phyloP scores from a whole-genome alignment of 2,888 invertebrate species.

The Endomychus coccineus region DNA sequence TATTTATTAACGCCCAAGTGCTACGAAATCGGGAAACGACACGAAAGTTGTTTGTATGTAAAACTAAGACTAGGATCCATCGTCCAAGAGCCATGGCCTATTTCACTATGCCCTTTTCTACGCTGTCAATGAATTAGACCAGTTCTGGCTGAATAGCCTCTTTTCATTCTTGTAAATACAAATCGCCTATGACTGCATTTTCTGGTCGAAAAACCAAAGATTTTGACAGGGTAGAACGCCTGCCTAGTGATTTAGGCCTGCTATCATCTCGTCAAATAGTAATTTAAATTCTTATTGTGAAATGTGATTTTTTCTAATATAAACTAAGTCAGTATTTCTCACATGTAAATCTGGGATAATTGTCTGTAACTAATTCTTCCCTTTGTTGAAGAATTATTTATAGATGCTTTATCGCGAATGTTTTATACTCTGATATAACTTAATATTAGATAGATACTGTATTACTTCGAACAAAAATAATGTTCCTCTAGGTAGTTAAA shows the following conservation, averaged over 20 bases:
- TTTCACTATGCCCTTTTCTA: conserved; percentile 27
- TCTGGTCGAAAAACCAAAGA: conserved; percentile 38
- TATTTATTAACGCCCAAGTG: conserved; percentile 34
- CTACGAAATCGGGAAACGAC: conserved; percentile 29
- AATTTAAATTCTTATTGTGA: conserved; percentile 32
- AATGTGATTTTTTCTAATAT: conserved; percentile 37
- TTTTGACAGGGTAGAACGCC: conserved; percentile 33
- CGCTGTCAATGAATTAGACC: conserved; percentile 30
- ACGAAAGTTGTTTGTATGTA: conserved; percentile 34
- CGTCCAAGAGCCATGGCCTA: conserved; percentile 30
- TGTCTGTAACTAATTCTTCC: conserved; percentile 18
- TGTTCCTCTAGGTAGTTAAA: conserved; percentile 41
- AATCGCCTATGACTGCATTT: conserved; percentile 2
- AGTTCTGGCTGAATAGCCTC: conserved; percentile 13
- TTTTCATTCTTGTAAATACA: conserved; percentile 9
- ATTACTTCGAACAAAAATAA: conserved; percentile 41
- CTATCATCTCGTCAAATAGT: conserved; percentile 32
- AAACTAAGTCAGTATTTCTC: conserved; percentile 38
- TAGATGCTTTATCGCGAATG: conserved; percentile 18
- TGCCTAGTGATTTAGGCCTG: conserved; percentile 29
- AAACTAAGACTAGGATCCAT: conserved; percentile 26
- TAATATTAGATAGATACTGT: conserved; percentile 32
- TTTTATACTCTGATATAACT: conserved; percentile 29
- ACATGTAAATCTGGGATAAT: conserved; percentile 20
- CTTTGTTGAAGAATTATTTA: conserved; percentile 13